Evolutionary conservation across 2,113 vertebrate species (phyloP).

Genomic region (Ceuthmochares aereus): DNA sequence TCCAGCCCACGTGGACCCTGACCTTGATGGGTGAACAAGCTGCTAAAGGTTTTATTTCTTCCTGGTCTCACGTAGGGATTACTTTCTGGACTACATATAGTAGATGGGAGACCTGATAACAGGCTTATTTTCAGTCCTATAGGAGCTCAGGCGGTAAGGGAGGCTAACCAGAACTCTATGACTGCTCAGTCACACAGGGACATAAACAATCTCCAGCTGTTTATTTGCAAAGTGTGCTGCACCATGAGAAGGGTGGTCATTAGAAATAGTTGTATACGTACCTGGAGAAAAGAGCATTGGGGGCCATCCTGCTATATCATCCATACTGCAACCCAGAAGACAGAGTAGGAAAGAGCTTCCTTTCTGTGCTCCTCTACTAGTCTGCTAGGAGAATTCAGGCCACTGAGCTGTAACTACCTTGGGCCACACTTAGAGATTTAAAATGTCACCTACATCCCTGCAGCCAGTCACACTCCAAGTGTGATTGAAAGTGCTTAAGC

Average conservation of each 20-base stretch:
- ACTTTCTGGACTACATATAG: neutral
- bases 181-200: neutral
- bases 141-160: neutral
- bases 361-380: neutral
- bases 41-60: neutral
- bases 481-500: neutral
- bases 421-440: neutral
- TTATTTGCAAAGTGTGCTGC: neutral
- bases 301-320: neutral
- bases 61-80: neutral
- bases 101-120: neutral
- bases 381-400: neutral
- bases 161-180: neutral
- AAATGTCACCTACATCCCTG: neutral
- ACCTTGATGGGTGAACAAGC: neutral
- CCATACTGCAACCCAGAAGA: neutral
- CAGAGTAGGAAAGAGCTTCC: neutral
- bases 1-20: neutral
- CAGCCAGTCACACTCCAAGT: neutral
- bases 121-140: neutral
- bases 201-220: neutral
- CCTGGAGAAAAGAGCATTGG: neutral
- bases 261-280: neutral
- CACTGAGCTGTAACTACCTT: neutral
- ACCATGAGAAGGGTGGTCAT: fast-evolving